These are phyloP conservation scores for Neosilurus hyrtlii DNA, from an alignment of 2,797 vertebrate species.

Conservation along the genomic window DNA sequence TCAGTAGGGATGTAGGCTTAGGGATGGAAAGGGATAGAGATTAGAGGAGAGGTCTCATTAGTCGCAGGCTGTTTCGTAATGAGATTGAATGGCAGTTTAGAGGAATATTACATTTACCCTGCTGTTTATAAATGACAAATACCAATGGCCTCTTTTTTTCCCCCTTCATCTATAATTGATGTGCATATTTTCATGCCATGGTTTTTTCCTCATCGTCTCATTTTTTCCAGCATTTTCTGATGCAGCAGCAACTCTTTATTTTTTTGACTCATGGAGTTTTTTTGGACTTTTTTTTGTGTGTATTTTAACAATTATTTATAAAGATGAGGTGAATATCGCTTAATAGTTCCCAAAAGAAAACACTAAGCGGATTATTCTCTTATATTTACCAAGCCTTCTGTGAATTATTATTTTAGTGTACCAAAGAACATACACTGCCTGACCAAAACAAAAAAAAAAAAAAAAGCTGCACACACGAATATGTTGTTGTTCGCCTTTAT, in stretches of 20 bases:
- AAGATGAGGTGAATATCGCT: too few species aligned
- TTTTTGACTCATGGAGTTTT: not conserved
- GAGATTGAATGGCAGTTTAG: slow-evolving; percentile 52
- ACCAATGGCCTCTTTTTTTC: slow-evolving; percentile 32
- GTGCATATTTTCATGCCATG: slow-evolving; percentile 24
- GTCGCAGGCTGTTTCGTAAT: slow-evolving; percentile 49
- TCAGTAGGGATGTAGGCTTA: slow-evolving; percentile 10
- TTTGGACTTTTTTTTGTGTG: not conserved
- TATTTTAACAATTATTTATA: too few species aligned
- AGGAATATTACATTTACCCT: slow-evolving; percentile 48
- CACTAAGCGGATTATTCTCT: too few species aligned
- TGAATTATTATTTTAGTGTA: too few species aligned
- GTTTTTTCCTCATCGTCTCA: not conserved
- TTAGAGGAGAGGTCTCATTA: slow-evolving; percentile 53
- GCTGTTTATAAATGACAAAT: slow-evolving; percentile 47
- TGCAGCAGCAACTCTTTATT: not conserved
- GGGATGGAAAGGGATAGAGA: slow-evolving; percentile 31
- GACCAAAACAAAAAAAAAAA: too few species aligned
- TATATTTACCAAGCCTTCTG: too few species aligned
- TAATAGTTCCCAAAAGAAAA: too few species aligned
- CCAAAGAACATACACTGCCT: too few species aligned
- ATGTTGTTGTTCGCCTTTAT: too few species aligned
- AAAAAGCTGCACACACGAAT: too few species aligned
- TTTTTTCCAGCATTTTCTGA: not conserved
- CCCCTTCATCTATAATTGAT: slow-evolving; percentile 13